A percentile compares a stretch with the other conserved stretches of the same genome.
phyloP scores from a whole-genome alignment of 2,113 vertebrate species.

The Tetraodon nigroviridis region DNA sequence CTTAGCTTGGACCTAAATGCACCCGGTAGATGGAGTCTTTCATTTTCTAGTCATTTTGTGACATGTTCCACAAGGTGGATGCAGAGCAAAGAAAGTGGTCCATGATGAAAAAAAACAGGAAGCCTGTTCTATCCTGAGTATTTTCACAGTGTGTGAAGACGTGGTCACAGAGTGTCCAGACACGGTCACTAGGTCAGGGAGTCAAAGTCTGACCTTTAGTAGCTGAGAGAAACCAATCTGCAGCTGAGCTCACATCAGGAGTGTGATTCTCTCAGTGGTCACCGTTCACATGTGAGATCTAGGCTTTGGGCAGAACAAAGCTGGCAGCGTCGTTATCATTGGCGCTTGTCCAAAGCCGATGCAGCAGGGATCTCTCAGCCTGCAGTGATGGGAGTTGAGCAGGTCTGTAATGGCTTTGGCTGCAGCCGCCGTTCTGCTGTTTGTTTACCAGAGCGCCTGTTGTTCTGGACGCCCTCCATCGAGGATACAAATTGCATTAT shows the following conservation, averaged over 20 bases:
- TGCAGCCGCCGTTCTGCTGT: slow-evolving; percentile 63
- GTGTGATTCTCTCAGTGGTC: neutral
- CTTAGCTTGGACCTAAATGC: too few species aligned
- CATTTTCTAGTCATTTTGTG: too few species aligned
- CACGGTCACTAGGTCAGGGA: too few species aligned
- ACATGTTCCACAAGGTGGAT: neutral
- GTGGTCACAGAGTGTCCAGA: too few species aligned
- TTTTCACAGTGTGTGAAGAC: too few species aligned
- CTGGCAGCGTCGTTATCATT: slow-evolving; percentile 63
- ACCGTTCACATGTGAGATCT: slow-evolving; percentile 34
- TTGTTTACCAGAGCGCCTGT: slow-evolving; percentile 75
- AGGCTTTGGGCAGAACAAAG: slow-evolving; percentile 33
- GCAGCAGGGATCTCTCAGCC: slow-evolving; percentile 52
- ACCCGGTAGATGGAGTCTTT: too few species aligned
- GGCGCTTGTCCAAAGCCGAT: slow-evolving; percentile 42
- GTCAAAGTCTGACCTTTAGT: slow-evolving; percentile 63
- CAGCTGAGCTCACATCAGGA: slow-evolving; percentile 24
- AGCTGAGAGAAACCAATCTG: slow-evolving; percentile 57
- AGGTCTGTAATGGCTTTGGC: slow-evolving; percentile 57
- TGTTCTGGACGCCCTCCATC: slow-evolving; percentile 77
- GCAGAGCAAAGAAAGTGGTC: slow-evolving; percentile 21
- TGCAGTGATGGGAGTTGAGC: slow-evolving; percentile 59
- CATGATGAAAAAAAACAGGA: slow-evolving; percentile 7
- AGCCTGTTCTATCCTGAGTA: too few species aligned
- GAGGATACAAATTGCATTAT: slow-evolving; percentile 81